A percentile compares a stretch with the other conserved stretches of the same genome.
Conservation (phyloP, 2,888 invertebrate genomes). For the Drosophila hamatofila region DNA sequence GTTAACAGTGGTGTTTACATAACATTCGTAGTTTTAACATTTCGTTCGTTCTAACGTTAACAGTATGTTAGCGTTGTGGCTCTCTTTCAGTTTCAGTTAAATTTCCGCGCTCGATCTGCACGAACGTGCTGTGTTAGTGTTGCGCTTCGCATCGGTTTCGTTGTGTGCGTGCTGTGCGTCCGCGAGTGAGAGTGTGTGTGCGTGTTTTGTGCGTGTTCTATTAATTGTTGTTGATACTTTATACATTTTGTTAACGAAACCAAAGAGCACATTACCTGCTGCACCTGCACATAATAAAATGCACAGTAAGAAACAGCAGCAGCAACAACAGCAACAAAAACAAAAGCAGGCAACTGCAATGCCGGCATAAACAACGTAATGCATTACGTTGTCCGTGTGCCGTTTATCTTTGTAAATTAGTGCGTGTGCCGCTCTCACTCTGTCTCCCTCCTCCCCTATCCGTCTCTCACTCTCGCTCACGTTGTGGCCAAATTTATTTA, state of each 20-base stretch:
- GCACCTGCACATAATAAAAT: conserved; percentile 53
- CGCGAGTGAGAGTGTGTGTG: conserved; percentile 28
- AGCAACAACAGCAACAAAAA: conserved; percentile 30
- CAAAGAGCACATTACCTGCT: conserved; percentile 50
- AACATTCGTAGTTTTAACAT: too few species aligned
- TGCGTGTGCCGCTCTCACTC: conserved; percentile 35
- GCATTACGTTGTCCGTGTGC: conserved; percentile 42
- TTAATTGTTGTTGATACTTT: conserved; percentile 56
- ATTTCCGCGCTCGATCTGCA: conserved; percentile 46
- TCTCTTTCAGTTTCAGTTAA: conserved; percentile 33
- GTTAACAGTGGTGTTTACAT: neutral
- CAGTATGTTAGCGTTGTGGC: conserved; percentile 12
- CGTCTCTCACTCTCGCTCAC: conserved; percentile 19
- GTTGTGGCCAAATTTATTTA: conserved; percentile 45
- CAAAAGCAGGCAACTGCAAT: conserved; percentile 55
- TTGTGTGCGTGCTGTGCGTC: conserved; percentile 48
- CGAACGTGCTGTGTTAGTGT: conserved; percentile 31
- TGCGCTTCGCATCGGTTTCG: conserved; percentile 46
- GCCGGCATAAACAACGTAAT: conserved; percentile 62
- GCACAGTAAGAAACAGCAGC: conserved; percentile 49
- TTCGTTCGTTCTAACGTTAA: conserved; percentile 8
- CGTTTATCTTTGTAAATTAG: conserved; percentile 33
- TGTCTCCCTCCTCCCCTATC: conserved; percentile 11
- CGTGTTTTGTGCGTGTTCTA: conserved; percentile 24
- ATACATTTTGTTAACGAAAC: conserved; percentile 50